Evolutionary conservation across 2,113 vertebrate species (phyloP), one percentile per base, ranked within the genome.

Genomic region (Mellivora capensis): DNA sequence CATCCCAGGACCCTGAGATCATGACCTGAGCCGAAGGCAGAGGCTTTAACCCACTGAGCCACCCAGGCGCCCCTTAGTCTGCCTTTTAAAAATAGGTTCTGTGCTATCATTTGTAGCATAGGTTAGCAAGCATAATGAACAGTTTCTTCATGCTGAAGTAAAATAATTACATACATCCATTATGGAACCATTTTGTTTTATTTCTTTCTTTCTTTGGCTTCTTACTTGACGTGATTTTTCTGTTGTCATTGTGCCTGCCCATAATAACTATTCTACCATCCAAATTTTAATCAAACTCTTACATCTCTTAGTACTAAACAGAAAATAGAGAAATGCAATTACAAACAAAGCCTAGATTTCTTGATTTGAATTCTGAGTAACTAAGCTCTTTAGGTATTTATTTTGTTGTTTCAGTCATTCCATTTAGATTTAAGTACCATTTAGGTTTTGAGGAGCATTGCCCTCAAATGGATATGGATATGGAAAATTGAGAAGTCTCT

Each of bases 231-330:
- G 2, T 83, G 49, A 74, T 49, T 87, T 83, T 90, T 84, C 49
- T 93, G 6, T 90, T 80, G 54, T 93, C 39, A 72, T 82, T 84
- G 49, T 86, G 25, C 31, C 72, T 74, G 9, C 27, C 4, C 57
- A 18, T 84, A 54, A 52, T 52, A 96, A 80, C n/a, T 71, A 44
- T 91, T 76, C 17, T 27, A 4, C 18, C 62, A 72, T 90, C 17
- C 67, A 86, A 71, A 86, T 54, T 82, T 86, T 80, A 94, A 69
- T 94, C 37, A 84, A 83, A 92, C 59, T 77, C n/a, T 54, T 69
- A 47, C 23, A 81, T 94, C 80, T 77, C 34, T 87, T 89, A 47
- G 8, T 62, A 42, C 15, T 91, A 76, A 83, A 25, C 47, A 81
- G 62, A 93, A 37, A 92, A 77, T 14, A 44, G 69, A 85, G 79